Evolutionary conservation across 2,113 vertebrate species (phyloP).

Genomic region (Cynoglossus semilaevis): DNA sequence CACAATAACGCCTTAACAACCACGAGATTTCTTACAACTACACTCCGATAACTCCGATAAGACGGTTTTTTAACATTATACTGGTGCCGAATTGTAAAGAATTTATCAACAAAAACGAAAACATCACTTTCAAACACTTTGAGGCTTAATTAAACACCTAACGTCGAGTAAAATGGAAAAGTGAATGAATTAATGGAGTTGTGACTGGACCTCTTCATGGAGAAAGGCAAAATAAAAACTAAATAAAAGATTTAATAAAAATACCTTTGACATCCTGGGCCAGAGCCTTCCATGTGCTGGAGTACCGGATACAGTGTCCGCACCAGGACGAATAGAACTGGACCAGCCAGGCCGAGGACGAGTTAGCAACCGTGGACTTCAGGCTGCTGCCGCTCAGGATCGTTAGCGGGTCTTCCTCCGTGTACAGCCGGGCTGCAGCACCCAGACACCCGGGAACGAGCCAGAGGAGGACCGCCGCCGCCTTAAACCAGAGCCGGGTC

Average conservation of each 20-base stretch:
- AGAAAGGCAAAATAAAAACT: not conserved
- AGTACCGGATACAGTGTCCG: constrained; percentile 92
- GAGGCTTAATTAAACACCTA: no score
- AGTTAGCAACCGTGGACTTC: constrained; percentile 77
- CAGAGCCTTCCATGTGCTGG: constrained; percentile 87
- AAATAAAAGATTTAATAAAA: not conserved
- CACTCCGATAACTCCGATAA: no score
- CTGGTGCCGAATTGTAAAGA: no score
- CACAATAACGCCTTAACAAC: no score
- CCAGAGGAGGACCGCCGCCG: constrained; percentile 20
- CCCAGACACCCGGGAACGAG: not conserved
- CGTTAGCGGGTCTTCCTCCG: constrained; percentile 81
- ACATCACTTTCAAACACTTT: no score
- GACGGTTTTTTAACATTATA: no score
- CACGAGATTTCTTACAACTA: no score
- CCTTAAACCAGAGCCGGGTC: constrained; percentile 27
- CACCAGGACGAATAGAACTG: constrained; percentile 97
- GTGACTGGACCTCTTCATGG: not conserved
- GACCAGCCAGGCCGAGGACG: constrained; percentile 87
- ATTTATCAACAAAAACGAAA: no score
- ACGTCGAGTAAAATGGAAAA: no score
- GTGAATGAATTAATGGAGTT: not conserved
- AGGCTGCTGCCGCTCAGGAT: constrained; percentile 80
- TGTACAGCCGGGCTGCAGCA: constrained; percentile 75
- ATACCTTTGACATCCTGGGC: constrained; percentile 88